Conservation (phyloP, 2,797 vertebrate species). For the Gorsachius magnificus region DNA sequence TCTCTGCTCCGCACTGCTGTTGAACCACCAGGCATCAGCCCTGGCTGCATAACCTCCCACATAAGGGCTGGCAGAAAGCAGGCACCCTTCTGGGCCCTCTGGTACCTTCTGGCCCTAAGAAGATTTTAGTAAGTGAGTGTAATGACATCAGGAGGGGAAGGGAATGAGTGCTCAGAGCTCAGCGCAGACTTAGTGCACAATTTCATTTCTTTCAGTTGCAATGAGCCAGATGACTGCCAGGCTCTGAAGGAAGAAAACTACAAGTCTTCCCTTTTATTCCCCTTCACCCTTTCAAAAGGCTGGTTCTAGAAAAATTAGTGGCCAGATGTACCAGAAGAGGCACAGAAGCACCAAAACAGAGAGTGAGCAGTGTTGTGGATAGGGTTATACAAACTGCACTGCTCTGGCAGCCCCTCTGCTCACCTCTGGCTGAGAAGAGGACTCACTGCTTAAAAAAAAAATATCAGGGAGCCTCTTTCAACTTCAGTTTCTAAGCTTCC, state of each 20-base stretch:
- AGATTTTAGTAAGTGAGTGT: neutral
- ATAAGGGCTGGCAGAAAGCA: neutral
- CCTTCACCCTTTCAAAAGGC: neutral
- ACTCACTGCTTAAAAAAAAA: neutral
- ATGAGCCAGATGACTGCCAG: neutral
- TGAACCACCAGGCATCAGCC: neutral
- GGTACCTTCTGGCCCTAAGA: neutral
- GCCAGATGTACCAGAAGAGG: neutral
- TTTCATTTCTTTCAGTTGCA: neutral
- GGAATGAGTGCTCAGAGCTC: neutral
- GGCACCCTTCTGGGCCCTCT: neutral
- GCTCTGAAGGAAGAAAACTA: neutral
- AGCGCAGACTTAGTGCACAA: neutral
- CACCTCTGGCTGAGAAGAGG: neutral
- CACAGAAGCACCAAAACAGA: neutral
- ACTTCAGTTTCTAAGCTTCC: neutral
- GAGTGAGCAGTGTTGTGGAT: too few species aligned
- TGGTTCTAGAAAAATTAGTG: neutral
- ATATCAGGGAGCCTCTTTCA: neutral
- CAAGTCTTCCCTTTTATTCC: neutral
- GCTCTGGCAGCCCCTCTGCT: neutral
- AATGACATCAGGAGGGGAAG: neutral
- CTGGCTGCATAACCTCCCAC: neutral
- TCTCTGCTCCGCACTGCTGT: neutral
- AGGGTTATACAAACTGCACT: neutral